Conservation (phyloP, 1,140 invertebrate genomes). For the Euglossa dilemma region DNA sequence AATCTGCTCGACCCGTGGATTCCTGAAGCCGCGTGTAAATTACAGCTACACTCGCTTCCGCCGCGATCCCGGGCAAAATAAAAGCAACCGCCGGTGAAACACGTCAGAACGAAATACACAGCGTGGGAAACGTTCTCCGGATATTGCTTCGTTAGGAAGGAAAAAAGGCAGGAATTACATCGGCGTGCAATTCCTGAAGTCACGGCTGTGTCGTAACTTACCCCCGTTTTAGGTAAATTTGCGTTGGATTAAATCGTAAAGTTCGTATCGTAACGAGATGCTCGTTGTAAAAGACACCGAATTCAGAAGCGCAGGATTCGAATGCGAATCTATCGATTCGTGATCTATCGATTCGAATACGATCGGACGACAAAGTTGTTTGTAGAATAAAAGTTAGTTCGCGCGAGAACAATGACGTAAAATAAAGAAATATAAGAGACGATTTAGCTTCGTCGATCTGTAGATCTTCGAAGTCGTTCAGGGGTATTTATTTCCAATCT, state of each 20-base stretch:
- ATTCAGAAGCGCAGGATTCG: background rate
- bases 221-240: background rate
- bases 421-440: too few relatives aligned
- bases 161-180: background rate
- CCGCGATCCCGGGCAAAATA: background rate
- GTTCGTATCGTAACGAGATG: background rate
- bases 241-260: constrained; percentile 1
- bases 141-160: background rate
- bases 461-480: too few relatives aligned
- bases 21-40: background rate
- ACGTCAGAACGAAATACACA: background rate
- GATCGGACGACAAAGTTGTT: too few relatives aligned
- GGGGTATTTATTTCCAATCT: too few relatives aligned
- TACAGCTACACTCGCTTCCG: background rate
- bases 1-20: background rate
- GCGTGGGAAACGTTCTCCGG: background rate
- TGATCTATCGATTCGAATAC: too few relatives aligned
- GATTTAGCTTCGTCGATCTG: too few relatives aligned
- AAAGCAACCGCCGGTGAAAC: background rate
- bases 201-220: constrained; percentile 3
- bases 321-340: background rate
- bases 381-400: too few relatives aligned
- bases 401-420: too few relatives aligned
- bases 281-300: background rate
- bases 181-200: background rate